Evolutionary conservation across 2,888 invertebrate genomes (phyloP), one percentile per base, ranked within the genome.

Genomic region (Ornithoptera alexandrae): DNA sequence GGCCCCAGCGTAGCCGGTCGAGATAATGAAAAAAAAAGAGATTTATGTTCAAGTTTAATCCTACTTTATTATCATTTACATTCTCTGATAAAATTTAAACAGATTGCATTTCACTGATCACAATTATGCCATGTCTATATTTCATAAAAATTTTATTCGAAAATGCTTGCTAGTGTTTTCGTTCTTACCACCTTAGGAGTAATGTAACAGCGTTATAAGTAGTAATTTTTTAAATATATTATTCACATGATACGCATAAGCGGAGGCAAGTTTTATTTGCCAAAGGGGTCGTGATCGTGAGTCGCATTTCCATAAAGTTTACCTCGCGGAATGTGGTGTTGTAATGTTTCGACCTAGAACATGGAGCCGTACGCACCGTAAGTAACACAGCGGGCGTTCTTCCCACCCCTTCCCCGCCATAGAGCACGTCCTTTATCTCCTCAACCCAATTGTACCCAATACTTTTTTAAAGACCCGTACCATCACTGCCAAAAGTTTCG

Each of bases 31-130:
- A 92, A 91, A 70, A 50, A 65, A 88, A 87, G 86, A 92, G 92
- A 92, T 92, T 92, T 90, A 92, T 90, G 92, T 88, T 87, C 84
- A 84, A 86, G 79, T 88, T 85, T 90, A 92, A 92, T 92, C 89
- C 89, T 91, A 90, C 90, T 91, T 90, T 92, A 92, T 88, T 86
- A 85, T 86, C 78, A 75, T 81, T 46, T 87, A 87, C 85, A 75
- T 76, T 78, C 75, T 79, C 81, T 81, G 59, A 71, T 71, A 83
- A 81, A 82, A 79, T 79, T 76, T 71, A 74, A 69, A 74, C 79
- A 79, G 79, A 81, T 76, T 80, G 76, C 76, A 79, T 81, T 82
- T 83, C 82, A 85, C 83, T 79, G 80, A 83, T 73, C 61, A 73
- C 53, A 10, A 76, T 76, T 84, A 85, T 81, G 72, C 79, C 79